phyloP scores from a whole-genome alignment of 2,797 vertebrate species.

The Halcyon leucocephala region DNA sequence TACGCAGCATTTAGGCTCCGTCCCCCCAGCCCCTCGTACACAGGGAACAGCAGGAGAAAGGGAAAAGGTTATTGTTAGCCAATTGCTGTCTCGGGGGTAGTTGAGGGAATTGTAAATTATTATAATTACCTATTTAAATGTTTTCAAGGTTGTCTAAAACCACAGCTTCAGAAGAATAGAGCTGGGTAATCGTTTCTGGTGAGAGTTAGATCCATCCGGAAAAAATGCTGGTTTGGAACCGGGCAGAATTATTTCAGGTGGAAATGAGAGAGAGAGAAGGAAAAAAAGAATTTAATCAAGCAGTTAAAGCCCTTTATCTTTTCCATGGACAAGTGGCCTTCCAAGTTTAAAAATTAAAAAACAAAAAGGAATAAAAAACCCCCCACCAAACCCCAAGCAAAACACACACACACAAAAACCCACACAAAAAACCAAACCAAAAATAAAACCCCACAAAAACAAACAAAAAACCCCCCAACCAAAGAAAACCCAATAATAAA shows the following conservation, averaged over 20 bases:
- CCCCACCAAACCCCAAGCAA: no score
- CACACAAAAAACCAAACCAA: no score
- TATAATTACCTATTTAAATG: not conserved
- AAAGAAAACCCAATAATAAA: no score
- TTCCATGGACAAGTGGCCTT: not conserved
- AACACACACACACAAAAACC: no score
- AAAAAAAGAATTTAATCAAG: not conserved
- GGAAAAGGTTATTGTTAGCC: not conserved
- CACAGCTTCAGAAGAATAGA: not conserved
- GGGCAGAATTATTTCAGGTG: not conserved
- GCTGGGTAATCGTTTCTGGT: not conserved
- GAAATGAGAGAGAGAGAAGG: not conserved
- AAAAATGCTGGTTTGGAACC: not conserved
- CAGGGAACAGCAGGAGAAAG: not conserved
- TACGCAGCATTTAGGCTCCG: not conserved
- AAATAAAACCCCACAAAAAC: no score
- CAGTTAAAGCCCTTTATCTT: not conserved
- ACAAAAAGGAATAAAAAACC: no score
- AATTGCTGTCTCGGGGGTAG: not conserved
- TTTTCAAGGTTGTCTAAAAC: slow-evolving; percentile 10
- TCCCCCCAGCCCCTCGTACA: no score
- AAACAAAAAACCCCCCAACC: no score
- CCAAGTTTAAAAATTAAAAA: not conserved
- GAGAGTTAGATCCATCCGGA: not conserved
- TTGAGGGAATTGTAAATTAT: slow-evolving; percentile 30